Base-by-base conservation (phyloP, 2,888 invertebrate genomes). In the Lapara coniferarum region DNA sequence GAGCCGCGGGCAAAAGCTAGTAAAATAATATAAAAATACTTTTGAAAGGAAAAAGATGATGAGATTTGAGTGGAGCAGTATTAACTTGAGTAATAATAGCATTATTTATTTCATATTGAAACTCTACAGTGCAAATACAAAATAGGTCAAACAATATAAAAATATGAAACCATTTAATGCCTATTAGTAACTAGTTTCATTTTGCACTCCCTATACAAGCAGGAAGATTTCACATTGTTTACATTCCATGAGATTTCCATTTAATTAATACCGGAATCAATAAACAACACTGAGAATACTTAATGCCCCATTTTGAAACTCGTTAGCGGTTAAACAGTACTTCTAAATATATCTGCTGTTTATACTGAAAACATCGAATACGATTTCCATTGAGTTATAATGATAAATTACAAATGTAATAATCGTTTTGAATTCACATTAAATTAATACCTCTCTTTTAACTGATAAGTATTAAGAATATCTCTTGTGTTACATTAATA, bases 291-390 rank as follows among this genome's bases (percentile, higher is more conserved):
- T 67, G 14, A 67, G 30, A 55, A 30, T 55, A 67, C 67, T 67
- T 59, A 59, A 46, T 46, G 44, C 16, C 56, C 59, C 44, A 59
- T 46, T 46, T 55, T 53, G 44, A 56, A 67, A 55, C 44, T 16
- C 67, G 44, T 67, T 69, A 53, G 69, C 37, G 49, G 51, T 59
- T 53, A n/a, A 63, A 46, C 7, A 44, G 25, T 49, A 46, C 30
- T 58, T 66, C 66, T 55, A 46, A 66, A 66, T 67, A 67, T 67
- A 67, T 37, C 67, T 44, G 55, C 53, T 44, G 44, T 51, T 66
- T 66, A 66, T 19, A 67, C 4, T 44, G 52, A 19, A 56, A 44
- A 16, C 10, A 14, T 16, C 53, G 6, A 16, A 53, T 16, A 53
- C 53, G 53, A 52, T 16, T 53, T 16, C 6, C 53, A 53, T 16